A percentile compares a stretch with the other conserved stretches of the same genome.
phyloP scores from a whole-genome alignment of 2,888 invertebrate genomes.

The Kuschelorhynchus macadamiae region DNA sequence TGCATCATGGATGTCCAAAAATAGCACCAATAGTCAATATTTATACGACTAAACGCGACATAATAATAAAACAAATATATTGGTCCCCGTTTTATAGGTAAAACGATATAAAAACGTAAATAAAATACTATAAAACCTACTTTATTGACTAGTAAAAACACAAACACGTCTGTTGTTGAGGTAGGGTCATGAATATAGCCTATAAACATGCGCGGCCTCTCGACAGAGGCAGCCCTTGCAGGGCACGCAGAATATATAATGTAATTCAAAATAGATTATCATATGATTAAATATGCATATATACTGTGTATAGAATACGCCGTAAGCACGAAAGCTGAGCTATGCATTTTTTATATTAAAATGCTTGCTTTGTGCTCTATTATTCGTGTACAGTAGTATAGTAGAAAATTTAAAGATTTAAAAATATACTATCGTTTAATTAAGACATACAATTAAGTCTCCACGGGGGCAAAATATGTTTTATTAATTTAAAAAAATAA shows the following conservation, averaged over 20 bases:
- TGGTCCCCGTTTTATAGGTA: conserved; percentile 21
- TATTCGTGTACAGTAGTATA: too few species aligned
- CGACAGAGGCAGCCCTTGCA: background rate
- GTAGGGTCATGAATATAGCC: conserved; percentile 29
- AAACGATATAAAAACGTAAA: conserved; percentile 22
- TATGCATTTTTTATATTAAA: too few species aligned
- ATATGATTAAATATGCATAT: too few species aligned
- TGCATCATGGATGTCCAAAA: too few species aligned
- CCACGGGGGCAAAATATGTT: too few species aligned
- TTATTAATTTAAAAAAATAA: too few species aligned
- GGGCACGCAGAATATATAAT: background rate
- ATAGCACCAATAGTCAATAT: conserved; percentile 3
- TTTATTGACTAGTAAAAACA: conserved; percentile 42
- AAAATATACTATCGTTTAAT: too few species aligned
- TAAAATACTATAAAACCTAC: conserved; percentile 36
- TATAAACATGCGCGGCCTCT: conserved; percentile 25
- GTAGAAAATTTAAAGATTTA: too few species aligned
- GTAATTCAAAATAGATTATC: background rate
- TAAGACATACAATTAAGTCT: too few species aligned
- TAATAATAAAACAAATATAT: background rate
- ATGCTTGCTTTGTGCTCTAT: too few species aligned
- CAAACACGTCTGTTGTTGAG: conserved; percentile 40
- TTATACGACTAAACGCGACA: background rate
- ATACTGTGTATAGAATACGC: too few species aligned
- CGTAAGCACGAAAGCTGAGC: too few species aligned